Percentiles rank a stretch among this genome's conserved stretches.
Conservation (phyloP, 2,888 invertebrate species). For the Carpatolechia fugitivella region DNA sequence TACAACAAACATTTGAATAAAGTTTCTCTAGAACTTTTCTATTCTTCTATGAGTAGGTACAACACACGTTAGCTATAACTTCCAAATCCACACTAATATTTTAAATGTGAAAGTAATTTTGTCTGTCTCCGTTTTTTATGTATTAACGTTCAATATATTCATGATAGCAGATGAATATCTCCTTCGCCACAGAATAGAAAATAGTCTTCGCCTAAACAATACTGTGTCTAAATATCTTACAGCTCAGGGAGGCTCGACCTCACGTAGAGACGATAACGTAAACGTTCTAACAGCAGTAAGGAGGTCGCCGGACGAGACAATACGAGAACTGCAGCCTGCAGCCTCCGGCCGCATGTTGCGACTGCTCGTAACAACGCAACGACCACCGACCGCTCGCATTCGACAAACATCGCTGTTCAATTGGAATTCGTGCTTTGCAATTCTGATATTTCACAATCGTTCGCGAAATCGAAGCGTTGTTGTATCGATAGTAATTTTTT, state of each 20-base stretch:
- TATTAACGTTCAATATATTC: too few species aligned
- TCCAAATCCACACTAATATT: too few species aligned
- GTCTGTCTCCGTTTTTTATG: too few species aligned
- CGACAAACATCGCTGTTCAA: background rate
- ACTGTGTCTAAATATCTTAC: background rate
- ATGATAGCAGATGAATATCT: too few species aligned
- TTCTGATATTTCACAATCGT: background rate
- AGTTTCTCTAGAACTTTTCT: too few species aligned
- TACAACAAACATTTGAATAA: too few species aligned
- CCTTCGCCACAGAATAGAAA: too few species aligned
- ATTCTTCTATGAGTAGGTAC: too few species aligned
- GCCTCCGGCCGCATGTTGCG: background rate
- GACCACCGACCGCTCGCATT: too few species aligned
- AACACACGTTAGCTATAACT: too few species aligned
- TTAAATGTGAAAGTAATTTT: too few species aligned
- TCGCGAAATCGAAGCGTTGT: background rate
- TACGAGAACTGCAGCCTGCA: slow-evolving; percentile 20
- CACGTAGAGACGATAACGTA: background rate
- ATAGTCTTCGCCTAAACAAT: background rate
- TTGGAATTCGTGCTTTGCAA: background rate
- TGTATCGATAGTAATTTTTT: background rate
- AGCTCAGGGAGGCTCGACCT: background rate
- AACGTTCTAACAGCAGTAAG: slow-evolving; percentile 22
- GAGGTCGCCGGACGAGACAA: slow-evolving; percentile 44
- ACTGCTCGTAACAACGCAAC: background rate